Percentiles rank a stretch among this genome's conserved stretches.
Conservation (phyloP, 2,888 invertebrate species). For the Microctonus hyperodae region DNA sequence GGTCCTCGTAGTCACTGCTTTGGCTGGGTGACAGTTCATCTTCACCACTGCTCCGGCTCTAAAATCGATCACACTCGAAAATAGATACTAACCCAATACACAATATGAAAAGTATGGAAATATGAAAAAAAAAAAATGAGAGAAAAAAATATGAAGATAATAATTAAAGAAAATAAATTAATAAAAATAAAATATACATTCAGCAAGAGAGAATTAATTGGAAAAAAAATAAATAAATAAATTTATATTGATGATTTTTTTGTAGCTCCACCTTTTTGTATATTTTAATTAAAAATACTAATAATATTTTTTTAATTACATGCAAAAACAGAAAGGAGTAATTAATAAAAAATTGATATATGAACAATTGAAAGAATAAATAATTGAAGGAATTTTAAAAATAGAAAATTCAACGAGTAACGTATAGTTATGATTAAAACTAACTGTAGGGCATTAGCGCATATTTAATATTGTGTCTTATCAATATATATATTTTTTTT, state of each 20-base stretch:
- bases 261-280: not conserved
- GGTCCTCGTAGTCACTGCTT: constrained; percentile 75
- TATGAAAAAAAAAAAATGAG: not conserved
- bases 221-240: not conserved
- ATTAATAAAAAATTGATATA: not conserved
- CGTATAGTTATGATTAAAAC: not conserved
- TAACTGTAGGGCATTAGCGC: not conserved
- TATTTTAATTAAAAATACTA: too few species aligned
- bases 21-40: constrained; percentile 72
- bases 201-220: not conserved
- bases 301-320: too few species aligned
- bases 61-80: constrained; percentile 49
- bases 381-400: not conserved
- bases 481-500: not conserved
- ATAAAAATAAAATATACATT: not conserved
- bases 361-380: not conserved
- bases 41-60: constrained; percentile 67
- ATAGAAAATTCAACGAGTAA: not conserved
- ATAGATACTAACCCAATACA: constrained; percentile 26
- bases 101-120: not conserved
- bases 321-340: too few species aligned
- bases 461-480: not conserved
- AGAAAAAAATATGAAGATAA: not conserved
- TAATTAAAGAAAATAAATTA: not conserved
- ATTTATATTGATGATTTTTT: not conserved